These are phyloP conservation scores for Euleptes europaea DNA, from an alignment of 2,113 vertebrate genomes.

Conservation along the genomic window DNA sequence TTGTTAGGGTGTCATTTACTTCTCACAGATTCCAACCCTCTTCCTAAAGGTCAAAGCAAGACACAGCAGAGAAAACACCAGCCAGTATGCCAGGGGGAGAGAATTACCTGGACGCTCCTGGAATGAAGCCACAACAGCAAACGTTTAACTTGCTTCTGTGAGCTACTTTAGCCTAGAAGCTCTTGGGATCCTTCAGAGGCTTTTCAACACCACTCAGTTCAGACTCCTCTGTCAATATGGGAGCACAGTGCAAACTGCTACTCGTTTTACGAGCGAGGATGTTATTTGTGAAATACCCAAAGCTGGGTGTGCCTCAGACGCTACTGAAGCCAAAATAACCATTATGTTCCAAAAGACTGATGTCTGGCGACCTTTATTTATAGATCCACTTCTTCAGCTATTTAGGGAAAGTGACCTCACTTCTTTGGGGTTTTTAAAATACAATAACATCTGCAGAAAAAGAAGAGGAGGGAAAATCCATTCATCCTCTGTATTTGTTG, in stretches of 20 bases:
- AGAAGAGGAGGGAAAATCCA: neutral
- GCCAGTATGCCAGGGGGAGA: rapidly evolving
- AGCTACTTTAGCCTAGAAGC: neutral
- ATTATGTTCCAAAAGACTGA: slow-evolving; percentile 73
- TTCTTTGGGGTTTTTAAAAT: slow-evolving; percentile 6
- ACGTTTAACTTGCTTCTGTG: neutral
- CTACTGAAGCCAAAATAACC: slow-evolving; percentile 68
- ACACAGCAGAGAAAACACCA: neutral
- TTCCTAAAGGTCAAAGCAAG: neutral
- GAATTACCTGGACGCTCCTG: neutral
- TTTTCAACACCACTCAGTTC: slow-evolving; percentile 30
- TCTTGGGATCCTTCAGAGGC: neutral
- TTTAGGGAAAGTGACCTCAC: slow-evolving; percentile 70
- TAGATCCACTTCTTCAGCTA: slow-evolving; percentile 71
- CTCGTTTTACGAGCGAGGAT: slow-evolving; percentile 65
- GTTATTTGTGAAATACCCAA: slow-evolving; percentile 71
- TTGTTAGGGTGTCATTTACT: neutral
- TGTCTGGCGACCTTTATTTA: slow-evolving; percentile 72
- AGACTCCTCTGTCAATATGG: slow-evolving; percentile 38
- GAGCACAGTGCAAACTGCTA: slow-evolving; percentile 39
- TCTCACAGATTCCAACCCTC: neutral
- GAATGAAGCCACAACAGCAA: neutral
- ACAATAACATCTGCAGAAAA: neutral
- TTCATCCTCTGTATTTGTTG: neutral
- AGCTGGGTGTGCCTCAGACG: slow-evolving; percentile 71